Percentiles rank a stretch among this genome's conserved stretches.
These are phyloP conservation scores for Cebus imitator DNA, from an alignment of 2,113 vertebrate genomes.

Conservation along the genomic window DNA sequence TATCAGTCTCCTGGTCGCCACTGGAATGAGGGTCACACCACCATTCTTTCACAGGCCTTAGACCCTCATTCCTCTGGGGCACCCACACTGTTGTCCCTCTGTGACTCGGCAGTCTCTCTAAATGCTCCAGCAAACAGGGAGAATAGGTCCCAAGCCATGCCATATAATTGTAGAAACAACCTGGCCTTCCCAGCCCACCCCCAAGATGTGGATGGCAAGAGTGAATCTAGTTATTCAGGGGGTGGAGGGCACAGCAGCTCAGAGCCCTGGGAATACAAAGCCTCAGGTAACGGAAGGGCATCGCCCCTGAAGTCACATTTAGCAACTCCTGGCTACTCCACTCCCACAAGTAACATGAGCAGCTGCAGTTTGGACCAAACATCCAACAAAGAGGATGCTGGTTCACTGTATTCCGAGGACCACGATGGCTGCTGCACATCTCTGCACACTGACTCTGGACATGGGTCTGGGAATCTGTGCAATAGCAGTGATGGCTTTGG, in stretches of 20 bases:
- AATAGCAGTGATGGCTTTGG: conserved; percentile 84
- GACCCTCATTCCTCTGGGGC: conserved; percentile 74
- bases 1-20: conserved; percentile 73
- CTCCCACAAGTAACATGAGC: conserved; percentile 90
- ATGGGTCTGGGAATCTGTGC: conserved; percentile 83
- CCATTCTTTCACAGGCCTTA: conserved; percentile 76
- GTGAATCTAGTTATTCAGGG: conserved; percentile 87
- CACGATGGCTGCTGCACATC: conserved; percentile 90
- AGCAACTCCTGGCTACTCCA: conserved; percentile 88
- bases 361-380: conserved; percentile 90
- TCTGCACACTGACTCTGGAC: conserved; percentile 86
- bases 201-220: conserved; percentile 81
- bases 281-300: conserved; percentile 82
- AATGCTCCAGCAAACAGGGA: conserved; percentile 77
- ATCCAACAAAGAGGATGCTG: conserved; percentile 87
- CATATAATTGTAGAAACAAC: conserved; percentile 71
- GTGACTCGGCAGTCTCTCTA: conserved; percentile 82
- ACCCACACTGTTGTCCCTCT: conserved; percentile 80
- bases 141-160: conserved; percentile 81
- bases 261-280: conserved; percentile 89
- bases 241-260: conserved; percentile 82
- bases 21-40: conserved; percentile 81
- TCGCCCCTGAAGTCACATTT: conserved; percentile 80
- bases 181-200: conserved; percentile 69
- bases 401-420: conserved; percentile 91